A percentile compares a stretch with the other conserved stretches of the same genome.
phyloP scores from a whole-genome alignment of 2,113 vertebrate genomes.

The Setophaga coronata region DNA sequence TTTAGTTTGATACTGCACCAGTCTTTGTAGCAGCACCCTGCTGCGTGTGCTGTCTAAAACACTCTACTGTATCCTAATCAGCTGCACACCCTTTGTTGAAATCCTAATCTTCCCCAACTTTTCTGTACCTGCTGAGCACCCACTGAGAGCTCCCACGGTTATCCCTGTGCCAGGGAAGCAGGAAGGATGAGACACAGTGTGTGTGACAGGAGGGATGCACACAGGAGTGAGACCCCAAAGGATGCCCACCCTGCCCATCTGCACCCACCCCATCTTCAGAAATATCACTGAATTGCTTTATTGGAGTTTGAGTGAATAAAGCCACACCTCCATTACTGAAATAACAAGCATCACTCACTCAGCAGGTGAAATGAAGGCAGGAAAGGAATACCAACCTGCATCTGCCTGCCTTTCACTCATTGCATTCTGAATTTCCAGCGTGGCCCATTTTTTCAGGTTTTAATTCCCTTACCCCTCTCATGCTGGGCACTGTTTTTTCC shows the following conservation, averaged over 20 bases:
- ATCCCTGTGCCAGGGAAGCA: neutral
- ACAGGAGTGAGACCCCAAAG: neutral
- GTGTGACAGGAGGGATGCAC: neutral
- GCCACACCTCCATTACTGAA: neutral
- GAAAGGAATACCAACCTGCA: neutral
- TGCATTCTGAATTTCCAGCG: neutral
- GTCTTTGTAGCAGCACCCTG: conserved; percentile 25
- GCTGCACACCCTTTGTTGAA: conserved; percentile 24
- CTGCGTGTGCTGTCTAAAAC: conserved; percentile 11
- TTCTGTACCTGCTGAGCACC: conserved; percentile 1
- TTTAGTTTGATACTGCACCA: neutral
- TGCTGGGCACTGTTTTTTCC: neutral
- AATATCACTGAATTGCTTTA: neutral
- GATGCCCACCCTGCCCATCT: neutral
- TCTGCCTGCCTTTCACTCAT: neutral
- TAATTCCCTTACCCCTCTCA: neutral
- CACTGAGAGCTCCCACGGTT: neutral
- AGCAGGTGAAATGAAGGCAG: neutral
- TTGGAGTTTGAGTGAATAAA: neutral
- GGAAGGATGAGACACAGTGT: neutral
- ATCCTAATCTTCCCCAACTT: conserved; percentile 10
- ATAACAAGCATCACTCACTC: neutral
- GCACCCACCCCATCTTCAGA: neutral
- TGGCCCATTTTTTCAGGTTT: neutral
- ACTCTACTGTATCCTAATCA: neutral